Evolutionary conservation across 2,797 vertebrate species (phyloP), one percentile per base, ranked within the genome.

Genomic region (Phrynocephalus forsythii): DNA sequence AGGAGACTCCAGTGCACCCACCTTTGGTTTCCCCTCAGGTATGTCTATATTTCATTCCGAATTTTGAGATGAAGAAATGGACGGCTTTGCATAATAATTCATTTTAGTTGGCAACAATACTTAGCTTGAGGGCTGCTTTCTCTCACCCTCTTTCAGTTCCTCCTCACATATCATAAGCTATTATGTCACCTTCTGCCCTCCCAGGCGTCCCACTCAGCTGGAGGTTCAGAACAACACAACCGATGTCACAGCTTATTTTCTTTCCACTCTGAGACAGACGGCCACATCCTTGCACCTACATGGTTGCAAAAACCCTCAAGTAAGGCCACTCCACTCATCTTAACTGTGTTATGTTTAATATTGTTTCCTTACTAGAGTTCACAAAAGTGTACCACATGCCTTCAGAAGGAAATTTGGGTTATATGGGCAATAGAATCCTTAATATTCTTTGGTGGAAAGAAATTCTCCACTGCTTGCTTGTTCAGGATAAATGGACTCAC

Each of bases 181-280:
- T 83, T 83, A 83, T 83, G 82, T 83, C 82, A 83, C 82, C 68
- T 83, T 71, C 48, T 72, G 68, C 82, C 71, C 82, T 56, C 11
- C 2, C 52, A 83, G n/a, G 48, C n/a, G 3, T 48, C 68, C 79
- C 79, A 60, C 79, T 67, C 80, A 56, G 80, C 66, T 86, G 73
- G 68, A 91, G 89, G 73, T 80, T 38, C 76, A 6, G 6, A 77
- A 72, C 0, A 0, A 87, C 33, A 91, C 2, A 22, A 79, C 56
- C 80, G 89, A 91, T 6, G 18, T n/a, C 77, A 60, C 44, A 5
- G 33, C 33, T 81, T 76, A 86, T 87, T 90, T 92, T 89, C 50
- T 69, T 88, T 90, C 83, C 90, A 86, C 80, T 38, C 87, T 93
- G 66, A 90, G 89, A 88, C 93, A 94, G 90, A 91, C 88, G 86